These are phyloP conservation scores for Harpegnathos saltator DNA, from an alignment of 1,140 invertebrate species.

Conservation along the genomic window DNA sequence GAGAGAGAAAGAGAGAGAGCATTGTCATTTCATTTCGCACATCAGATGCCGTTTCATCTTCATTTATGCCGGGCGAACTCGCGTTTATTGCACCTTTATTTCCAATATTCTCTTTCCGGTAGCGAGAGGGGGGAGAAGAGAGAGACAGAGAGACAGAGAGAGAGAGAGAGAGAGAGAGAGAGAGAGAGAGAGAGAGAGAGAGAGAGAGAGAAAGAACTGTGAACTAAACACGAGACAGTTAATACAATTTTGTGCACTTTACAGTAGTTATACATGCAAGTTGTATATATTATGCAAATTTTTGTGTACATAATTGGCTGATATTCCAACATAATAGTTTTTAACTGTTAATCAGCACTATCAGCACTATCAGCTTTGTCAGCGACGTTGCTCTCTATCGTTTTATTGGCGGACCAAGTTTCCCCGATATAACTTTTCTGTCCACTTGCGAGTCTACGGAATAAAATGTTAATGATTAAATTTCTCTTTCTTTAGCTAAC, in stretches of 20 bases:
- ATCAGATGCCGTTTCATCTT: not conserved
- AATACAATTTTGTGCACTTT: not conserved
- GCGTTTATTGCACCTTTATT: not conserved
- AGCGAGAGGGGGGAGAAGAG: no score
- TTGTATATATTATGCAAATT: slow-evolving; percentile 24
- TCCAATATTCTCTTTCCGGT: not conserved
- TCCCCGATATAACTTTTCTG: not conserved
- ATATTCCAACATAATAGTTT: not conserved
- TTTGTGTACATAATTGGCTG: not conserved
- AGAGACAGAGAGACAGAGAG: no score
- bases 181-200: no score
- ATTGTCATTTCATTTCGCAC: not conserved
- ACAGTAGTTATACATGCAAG: not conserved
- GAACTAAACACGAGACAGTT: not conserved
- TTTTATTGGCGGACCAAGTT: no score
- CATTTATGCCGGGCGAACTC: not conserved
- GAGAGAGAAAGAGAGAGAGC: no score
- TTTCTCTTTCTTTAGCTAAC: not conserved
- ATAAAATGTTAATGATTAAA: slow-evolving; percentile 1
- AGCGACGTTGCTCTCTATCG: no score
- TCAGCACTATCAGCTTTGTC: not conserved
- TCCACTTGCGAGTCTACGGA: not conserved
- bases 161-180: no score
- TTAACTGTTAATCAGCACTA: not conserved
- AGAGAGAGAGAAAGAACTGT: no score